phyloP scores from a whole-genome alignment of 2,797 vertebrate species.

The Percopsis omiscomaycus region DNA sequence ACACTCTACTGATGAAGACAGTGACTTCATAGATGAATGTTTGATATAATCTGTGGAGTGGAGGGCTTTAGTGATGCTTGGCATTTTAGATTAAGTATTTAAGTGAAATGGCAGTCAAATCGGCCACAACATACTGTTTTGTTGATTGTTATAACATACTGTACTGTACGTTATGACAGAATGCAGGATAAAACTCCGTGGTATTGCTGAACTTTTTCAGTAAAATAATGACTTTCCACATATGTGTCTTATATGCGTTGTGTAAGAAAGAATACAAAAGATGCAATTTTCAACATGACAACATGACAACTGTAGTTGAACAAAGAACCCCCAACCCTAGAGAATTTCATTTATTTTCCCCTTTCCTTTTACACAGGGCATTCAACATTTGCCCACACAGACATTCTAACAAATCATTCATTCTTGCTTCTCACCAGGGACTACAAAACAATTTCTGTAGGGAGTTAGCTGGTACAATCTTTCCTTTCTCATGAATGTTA shows the following conservation, averaged over 20 bases:
- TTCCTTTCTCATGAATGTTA: conserved; percentile 24
- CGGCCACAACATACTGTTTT: no score
- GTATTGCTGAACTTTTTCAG: no score
- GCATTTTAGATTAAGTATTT: conserved; percentile 19
- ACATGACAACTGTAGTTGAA: no score
- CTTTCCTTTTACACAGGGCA: conserved; percentile 5
- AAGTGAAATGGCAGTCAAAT: conserved; percentile 11
- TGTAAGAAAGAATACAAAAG: background rate
- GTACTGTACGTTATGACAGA: no score
- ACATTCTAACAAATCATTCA: conserved; percentile 14
- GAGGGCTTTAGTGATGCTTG: conserved; percentile 20
- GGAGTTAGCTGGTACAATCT: conserved; percentile 23
- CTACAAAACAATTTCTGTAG: conserved; percentile 51
- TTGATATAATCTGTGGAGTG: conserved; percentile 45
- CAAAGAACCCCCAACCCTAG: background rate
- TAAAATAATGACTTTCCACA: no score
- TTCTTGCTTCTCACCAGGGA: conserved; percentile 24
- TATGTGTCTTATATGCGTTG: no score
- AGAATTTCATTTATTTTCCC: no score
- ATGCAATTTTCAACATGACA: background rate
- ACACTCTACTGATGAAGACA: conserved; percentile 28
- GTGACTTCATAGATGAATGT: conserved; percentile 56
- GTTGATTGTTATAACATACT: background rate
- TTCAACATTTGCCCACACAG: conserved; percentile 20
- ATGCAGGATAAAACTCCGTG: no score